These are phyloP conservation scores for Drosophila quinaria DNA, from an alignment of 2,888 invertebrate genomes.

Conservation along the genomic window DNA sequence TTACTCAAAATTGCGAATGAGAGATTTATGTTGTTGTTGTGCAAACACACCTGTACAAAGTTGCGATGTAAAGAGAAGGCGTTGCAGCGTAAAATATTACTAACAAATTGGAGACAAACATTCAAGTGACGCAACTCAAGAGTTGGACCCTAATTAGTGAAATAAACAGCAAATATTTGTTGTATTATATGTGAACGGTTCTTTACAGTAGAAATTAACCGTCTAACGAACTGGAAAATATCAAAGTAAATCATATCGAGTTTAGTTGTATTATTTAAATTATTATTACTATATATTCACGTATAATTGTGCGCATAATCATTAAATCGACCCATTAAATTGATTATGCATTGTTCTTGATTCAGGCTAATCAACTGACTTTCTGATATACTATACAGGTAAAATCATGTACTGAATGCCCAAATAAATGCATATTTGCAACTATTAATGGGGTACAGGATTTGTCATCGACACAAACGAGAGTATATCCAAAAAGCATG, in stretches of 20 bases:
- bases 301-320: slow-evolving; percentile 35
- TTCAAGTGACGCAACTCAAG: slow-evolving; percentile 7
- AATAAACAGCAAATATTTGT: slow-evolving; percentile 21
- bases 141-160: slow-evolving; percentile 40
- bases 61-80: slow-evolving; percentile 60
- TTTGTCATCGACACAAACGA: slow-evolving; percentile 40
- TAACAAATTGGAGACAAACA: slow-evolving; percentile 52
- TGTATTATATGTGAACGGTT: background rate
- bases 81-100: slow-evolving; percentile 50
- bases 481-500: slow-evolving; percentile 22
- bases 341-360: slow-evolving; percentile 32
- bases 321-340: slow-evolving; percentile 33
- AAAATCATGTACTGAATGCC: background rate
- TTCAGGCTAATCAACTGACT: slow-evolving; percentile 39
- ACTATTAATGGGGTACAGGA: slow-evolving; percentile 42
- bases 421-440: slow-evolving; percentile 38
- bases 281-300: slow-evolving; percentile 1
- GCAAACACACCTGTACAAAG: slow-evolving; percentile 47
- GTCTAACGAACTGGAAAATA: slow-evolving; percentile 28
- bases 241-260: slow-evolving; percentile 7
- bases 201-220: slow-evolving; percentile 13
- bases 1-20: slow-evolving; percentile 54
- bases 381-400: slow-evolving; percentile 12
- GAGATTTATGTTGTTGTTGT: slow-evolving; percentile 44
- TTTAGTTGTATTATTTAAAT: slow-evolving; percentile 5